phyloP scores from a whole-genome alignment of 2,888 invertebrate genomes.

The Lithodes maja region DNA sequence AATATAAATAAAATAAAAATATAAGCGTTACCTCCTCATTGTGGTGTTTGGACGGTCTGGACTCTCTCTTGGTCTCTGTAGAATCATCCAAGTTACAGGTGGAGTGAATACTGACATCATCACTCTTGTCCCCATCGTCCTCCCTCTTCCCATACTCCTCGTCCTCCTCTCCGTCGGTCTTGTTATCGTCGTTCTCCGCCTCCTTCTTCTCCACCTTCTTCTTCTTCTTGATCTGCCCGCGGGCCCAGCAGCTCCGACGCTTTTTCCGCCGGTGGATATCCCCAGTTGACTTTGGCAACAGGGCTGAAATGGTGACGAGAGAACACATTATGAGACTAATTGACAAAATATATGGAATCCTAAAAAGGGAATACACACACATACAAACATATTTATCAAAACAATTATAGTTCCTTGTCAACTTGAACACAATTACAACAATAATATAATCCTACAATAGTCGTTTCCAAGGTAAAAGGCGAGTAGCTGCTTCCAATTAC shows the following conservation, averaged over 20 bases:
- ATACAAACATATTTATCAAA: too few relatives aligned
- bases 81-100: conserved; percentile 46
- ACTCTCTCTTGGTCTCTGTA: neutral
- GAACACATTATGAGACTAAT: too few relatives aligned
- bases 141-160: neutral
- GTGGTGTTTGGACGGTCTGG: neutral
- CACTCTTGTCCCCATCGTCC: conserved; percentile 49
- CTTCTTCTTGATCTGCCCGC: conserved; percentile 76
- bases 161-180: conserved; percentile 29
- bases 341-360: too few relatives aligned
- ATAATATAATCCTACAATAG: too few relatives aligned
- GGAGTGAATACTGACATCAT: conserved; percentile 54
- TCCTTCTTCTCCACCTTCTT: conserved; percentile 15
- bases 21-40: neutral
- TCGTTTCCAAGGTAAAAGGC: too few relatives aligned
- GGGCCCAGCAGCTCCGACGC: conserved; percentile 75
- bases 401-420: too few relatives aligned
- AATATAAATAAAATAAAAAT: neutral
- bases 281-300: conserved; percentile 29
- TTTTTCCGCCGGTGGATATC: conserved; percentile 44
- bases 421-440: too few relatives aligned
- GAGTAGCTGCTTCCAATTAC: too few relatives aligned
- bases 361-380: too few relatives aligned
- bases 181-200: neutral
- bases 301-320: neutral